Conservation (phyloP, 2,797 vertebrate species). For the Scarus forsteni region DNA sequence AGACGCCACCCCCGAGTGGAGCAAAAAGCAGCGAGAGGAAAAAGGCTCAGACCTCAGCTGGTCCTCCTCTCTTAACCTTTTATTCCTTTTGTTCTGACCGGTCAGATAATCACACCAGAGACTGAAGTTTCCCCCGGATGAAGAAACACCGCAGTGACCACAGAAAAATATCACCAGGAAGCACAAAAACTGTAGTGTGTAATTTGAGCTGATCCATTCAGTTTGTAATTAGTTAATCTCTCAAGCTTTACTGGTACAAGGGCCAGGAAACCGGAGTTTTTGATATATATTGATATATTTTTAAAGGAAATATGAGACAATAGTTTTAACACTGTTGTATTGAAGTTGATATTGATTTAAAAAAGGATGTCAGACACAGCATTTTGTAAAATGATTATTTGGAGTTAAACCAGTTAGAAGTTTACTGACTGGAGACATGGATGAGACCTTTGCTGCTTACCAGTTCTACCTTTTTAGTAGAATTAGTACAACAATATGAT, state of each 20-base stretch:
- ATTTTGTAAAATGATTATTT: no score
- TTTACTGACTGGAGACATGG: no score
- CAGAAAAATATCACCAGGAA: conserved; percentile 51
- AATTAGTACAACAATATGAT: no score
- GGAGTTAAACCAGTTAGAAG: no score
- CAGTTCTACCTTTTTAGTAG: no score
- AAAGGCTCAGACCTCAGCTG: conserved; percentile 45
- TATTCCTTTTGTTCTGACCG: conserved; percentile 63
- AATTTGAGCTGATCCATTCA: conserved; percentile 37
- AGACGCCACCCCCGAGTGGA: conserved; percentile 72
- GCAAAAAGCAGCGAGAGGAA: conserved; percentile 28
- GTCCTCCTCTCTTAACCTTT: conserved; percentile 56
- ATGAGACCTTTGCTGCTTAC: no score
- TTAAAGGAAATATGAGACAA: no score
- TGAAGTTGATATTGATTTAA: no score
- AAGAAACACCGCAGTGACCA: conserved; percentile 27
- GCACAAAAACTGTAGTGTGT: conserved; percentile 45
- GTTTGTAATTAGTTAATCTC: conserved; percentile 69
- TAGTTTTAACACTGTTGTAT: no score
- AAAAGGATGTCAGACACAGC: no score
- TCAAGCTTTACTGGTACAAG: conserved; percentile 42
- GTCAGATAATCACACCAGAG: conserved; percentile 46
- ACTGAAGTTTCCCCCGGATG: not conserved
- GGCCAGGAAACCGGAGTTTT: no score
- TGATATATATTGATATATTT: no score